Conservation (phyloP, 2,113 vertebrate species). For the Nettapus auritus region DNA sequence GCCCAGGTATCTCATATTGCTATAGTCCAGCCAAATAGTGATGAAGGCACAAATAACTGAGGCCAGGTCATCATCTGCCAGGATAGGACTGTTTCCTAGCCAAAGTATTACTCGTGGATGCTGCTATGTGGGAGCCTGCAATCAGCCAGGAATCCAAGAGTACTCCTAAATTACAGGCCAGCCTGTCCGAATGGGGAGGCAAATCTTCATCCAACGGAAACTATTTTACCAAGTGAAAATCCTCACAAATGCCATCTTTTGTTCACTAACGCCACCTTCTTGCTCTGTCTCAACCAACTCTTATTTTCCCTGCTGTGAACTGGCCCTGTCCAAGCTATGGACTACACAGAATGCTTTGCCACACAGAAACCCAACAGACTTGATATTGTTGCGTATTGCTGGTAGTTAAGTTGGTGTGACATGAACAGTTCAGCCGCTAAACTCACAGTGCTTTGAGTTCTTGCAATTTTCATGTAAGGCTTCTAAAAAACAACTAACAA, state of each 20-base stretch:
- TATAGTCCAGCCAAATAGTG: slow-evolving; percentile 39
- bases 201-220: background rate
- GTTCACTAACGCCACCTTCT: background rate
- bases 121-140: slow-evolving; percentile 29
- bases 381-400: background rate
- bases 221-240: background rate
- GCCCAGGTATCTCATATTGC: slow-evolving; percentile 59
- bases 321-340: background rate
- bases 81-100: background rate
- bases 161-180: background rate
- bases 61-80: slow-evolving; percentile 33
- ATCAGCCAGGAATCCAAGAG: background rate
- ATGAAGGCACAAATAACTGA: slow-evolving; percentile 31
- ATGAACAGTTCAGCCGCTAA: background rate
- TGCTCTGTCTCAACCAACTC: background rate
- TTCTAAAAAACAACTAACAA: background rate
- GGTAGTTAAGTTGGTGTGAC: background rate
- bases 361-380: background rate
- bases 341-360: background rate
- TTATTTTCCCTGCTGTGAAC: background rate
- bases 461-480: background rate
- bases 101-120: slow-evolving; percentile 44
- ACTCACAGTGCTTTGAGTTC: background rate
- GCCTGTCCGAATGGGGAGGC: background rate
- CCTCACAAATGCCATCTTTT: background rate